Base-by-base conservation (phyloP, 1,140 invertebrate species). In the Coptotermes formosanus region DNA sequence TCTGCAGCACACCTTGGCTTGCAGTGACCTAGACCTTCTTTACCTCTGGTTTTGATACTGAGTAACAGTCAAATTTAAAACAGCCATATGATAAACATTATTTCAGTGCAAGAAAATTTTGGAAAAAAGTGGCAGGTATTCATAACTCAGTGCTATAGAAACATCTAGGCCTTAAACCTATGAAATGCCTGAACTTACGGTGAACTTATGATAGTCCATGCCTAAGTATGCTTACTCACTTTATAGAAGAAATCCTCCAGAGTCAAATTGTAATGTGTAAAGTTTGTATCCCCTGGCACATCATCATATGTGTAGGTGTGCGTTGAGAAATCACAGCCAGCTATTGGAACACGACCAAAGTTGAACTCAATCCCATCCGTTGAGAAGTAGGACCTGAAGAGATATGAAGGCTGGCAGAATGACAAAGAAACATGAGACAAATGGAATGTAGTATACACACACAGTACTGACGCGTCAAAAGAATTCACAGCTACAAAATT, bases 241-340 rank as follows among this genome's bases (percentile, higher is more conserved):
- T 95, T 96, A 86, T 92, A 94, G 82, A 92, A 90, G 45, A 92
- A 89, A 90, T 97, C 96, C 91, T 97, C 95, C 3, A 89, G 86
- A 6, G 93, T 91, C 0, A 97, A 90, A 21, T 93, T 91, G 90
- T 95, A 97, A 88, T 94, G 93, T 4, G 91, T 92, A 12, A 97
- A 91, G 8, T 92, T 90, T 7, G 93, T 92, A 91, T 97, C 96
- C 48, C 88, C 90, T 32, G 89, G 82, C 9, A 81, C 69, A 23
- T 87, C 43, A 87, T 88, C 88, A 89, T 89, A 82, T 45, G 86
- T 84, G 45, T 86, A 86, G 2, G 90, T 88, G 81, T 92, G 92
- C 2, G 92, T 93, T 1, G 95, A 96, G 89, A 96, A 96, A 90
- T 96, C 95, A 87, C 91, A 92, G 38, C 94, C 94, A 59, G 92